Base-by-base conservation (phyloP, 1,140 invertebrate genomes). In the Oncopodura yosiiana region DNA sequence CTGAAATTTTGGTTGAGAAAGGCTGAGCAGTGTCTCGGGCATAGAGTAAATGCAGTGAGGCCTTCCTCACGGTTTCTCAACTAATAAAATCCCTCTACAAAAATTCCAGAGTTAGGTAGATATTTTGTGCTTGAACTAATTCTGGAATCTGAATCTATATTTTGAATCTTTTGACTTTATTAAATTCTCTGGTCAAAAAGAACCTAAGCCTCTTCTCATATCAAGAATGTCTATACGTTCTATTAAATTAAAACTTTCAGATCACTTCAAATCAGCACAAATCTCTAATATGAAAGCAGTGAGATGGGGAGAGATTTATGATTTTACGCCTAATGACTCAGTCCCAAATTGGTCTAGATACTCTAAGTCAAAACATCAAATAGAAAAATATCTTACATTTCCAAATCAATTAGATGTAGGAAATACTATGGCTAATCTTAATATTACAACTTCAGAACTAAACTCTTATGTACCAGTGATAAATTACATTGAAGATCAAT, bases 311-410 rank as follows among this genome's bases (percentile, higher is more conserved):
- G 21, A 52, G 24, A 44, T 64, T 9, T 64, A 64, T 37, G 62
- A 64, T 21, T 64, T 59, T 24, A 64, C 62, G 34, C 62, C 62
- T n/a, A 56, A 56, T 16, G 54, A 56, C 19, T 26, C 19, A 9
- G 26, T 14, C 12, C 53, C 53, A 16, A 56, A 56, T 41, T 56
- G 53, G 53, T 42, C 18, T 24, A 36, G 53, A 34, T 56, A 56
- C 29, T 26, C 45, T 18, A 56, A 34, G 24, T 29, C 3, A n/a
- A 56, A 49, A 37, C 53, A 56, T 11, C 39, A 43, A 26, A 27
- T 39, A 23, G 37, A 49, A 9, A 43, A 51, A 21, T 56, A 34
- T 24, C 39, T 56, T 14, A 49, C 45, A 36, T 16, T 30, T n/a
- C 53, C 53, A 23, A 26, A 39, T 19, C 27, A 39, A 12, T 26